Base-by-base conservation (phyloP, 2,113 vertebrate species). In the Labeo catla region DNA sequence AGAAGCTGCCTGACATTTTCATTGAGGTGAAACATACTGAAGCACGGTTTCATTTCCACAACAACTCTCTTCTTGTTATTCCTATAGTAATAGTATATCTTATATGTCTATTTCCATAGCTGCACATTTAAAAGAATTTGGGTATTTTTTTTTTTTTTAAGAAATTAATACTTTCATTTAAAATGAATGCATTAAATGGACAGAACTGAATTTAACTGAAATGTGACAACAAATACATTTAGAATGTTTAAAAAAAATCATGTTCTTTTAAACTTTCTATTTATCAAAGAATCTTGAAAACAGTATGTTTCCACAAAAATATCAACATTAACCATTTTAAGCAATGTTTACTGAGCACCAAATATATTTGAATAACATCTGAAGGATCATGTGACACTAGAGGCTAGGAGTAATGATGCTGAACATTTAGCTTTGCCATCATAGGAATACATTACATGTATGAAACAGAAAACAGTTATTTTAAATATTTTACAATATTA, bases 1-100 rank as follows among this genome's bases (percentile, higher is more conserved):
- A 34, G 59, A 47, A 65, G 59, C 59, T 81, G 4, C 23, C 43
- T 65, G 79, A 81, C 78, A 49, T 81, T 80, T 80, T 61, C 36
- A 36, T 61, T 61, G 8, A 13, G 59, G 39, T 47, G 21, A 80
- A 45, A 21, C 12, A 23, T 13, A 0, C 19, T 63, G 57, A 79
- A 43, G 54, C 36, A 59, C 10, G 59, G 2, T 61, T 61, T 61
- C 6, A 43, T 59, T 36, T 34, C 4, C 10, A 9, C 21, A 47
- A 74, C 28, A 23, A 5, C 6, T 45, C 4, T 74, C 2, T 0
- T 13, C n/a, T 39, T 45, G 9, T 79, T 61, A n/a, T n/a, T 79
- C 34, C 34, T 59, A n/a, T 39, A 59, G 10, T 12, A 61, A 13
- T 2, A 43, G 19, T n/a, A 43, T 43, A 79, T 43, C 13, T 49